Base-by-base conservation (phyloP, 2,888 invertebrate genomes). In the Sarcophaga subvicina region DNA sequence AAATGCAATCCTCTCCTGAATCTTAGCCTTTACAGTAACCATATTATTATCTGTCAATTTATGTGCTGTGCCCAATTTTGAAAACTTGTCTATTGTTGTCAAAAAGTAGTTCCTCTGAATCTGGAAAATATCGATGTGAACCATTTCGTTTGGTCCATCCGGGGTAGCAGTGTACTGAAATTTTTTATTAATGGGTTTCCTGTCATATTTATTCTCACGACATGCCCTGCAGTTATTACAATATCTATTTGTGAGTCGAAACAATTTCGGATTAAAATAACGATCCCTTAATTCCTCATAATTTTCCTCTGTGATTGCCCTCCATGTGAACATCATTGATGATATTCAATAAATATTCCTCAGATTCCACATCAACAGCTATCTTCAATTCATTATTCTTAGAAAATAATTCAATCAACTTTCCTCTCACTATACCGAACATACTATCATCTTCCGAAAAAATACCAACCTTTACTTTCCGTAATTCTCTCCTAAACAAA, bases 111-210 rank as follows among this genome's bases (percentile, higher is more conserved):
- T 80, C 75, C 73, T 80, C 22, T 83, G 69, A 47, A 83, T 60
- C 73, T 87, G 73, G 22, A 87, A 87, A 63, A 87, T 87, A 63
- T 87, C 84, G 60, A 82, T 60, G 64, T 87, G 81, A 27, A 86
- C 77, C 25, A 83, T 72, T 77, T 37, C 69, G 27, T 83, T 83
- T 25, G 83, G 86, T 72, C 76, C 75, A 25, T 82, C 54, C 3
- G 84, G 84, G 22, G 84, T 84, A 62, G 59, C 66, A 54, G 82
- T 83, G 54, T 67, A 63, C 1, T 37, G 6, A 37, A 37, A 37
- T 37, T 37, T 37, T 1, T 6, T 37, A 59, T 85, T 59, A 72
- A 86, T 83, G 12, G 60, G 14, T 81, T 87, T 84, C 17, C 69
- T 54, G 62, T 76, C 59, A 59, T 59, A 59, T 59, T 59, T 59